Base-by-base conservation (phyloP, 2,888 invertebrate species). In the Sminthurides aquaticus region DNA sequence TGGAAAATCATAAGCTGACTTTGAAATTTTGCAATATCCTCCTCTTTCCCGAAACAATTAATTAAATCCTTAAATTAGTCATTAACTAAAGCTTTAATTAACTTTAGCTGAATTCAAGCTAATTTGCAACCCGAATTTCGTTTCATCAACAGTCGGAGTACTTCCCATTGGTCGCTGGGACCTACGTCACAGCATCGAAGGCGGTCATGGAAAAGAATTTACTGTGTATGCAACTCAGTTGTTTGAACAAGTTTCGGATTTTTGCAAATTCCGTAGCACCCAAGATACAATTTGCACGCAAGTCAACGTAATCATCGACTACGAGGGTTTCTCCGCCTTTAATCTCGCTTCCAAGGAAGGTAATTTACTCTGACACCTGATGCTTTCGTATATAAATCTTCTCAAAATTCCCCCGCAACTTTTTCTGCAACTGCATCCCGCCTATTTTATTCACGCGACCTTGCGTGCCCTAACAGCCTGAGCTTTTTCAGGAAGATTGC, bases 171-270 rank as follows among this genome's bases (percentile, higher is more conserved):
- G 43, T 34, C 43, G 43, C 43, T 34, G 43, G 43, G 15, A 34
- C 43, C 43, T 34, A 11, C 43, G 43, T 34, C 43, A 15, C 8
- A 11, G 43, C 43, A 34, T 34, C 43, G 43, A 34, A 34, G 43
- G 43, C 43, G 43, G 43, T 11, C 43, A 34, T 56, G 27, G 57
- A 20, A 60, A 60, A n/a, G 60, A 60, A 20, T 60, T 60, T 28
- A 8, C 22, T 1, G 52, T 20, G 11, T 60, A 25, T 22, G 29
- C 28, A 2, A 8, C 26, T 3, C 60, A 60, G 24, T 2, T 60
- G 3, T 60, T 60, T 29, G 60, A 60, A 60, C 60, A 60, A 54
- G 28, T 28, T 27, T 3, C 52, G 20, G 52, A 25, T 22, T 60
- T 60, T 22, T 60, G 60, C 29, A 60, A 28, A 24, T 28, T 28